A percentile compares a stretch with the other conserved stretches of the same genome.
Evolutionary conservation across 2,113 vertebrate genomes (phyloP).

Genomic region (Indicator maculatus): DNA sequence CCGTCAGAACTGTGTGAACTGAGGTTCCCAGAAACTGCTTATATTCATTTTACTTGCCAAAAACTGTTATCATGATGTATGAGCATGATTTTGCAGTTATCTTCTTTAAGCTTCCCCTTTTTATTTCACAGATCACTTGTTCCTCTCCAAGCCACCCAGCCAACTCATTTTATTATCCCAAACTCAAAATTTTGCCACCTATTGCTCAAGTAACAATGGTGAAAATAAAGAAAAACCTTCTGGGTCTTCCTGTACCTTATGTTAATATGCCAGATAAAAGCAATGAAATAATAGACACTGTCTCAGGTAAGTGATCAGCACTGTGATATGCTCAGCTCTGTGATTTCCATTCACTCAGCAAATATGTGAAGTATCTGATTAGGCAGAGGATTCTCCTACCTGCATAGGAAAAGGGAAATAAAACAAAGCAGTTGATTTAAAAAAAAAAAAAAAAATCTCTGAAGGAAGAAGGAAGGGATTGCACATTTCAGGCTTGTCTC

Average conservation of each 20-base stretch:
- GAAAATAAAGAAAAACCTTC: conserved; percentile 84
- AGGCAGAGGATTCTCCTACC: not conserved
- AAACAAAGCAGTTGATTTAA: not conserved
- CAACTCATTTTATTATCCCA: conserved; percentile 96
- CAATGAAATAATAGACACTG: conserved; percentile 86
- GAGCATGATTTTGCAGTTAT: not conserved
- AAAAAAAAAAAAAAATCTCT: not conserved
- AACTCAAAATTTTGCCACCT: conserved; percentile 91
- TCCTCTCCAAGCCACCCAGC: conserved; percentile 93
- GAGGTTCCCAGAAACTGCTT: not conserved
- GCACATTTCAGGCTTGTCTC: not conserved
- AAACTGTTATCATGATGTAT: not conserved
- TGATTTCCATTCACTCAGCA: not conserved
- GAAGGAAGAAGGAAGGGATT: not conserved
- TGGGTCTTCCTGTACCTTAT: conserved; percentile 78
- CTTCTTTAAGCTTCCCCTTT: not conserved
- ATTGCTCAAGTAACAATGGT: conserved; percentile 88
- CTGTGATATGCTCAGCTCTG: not conserved
- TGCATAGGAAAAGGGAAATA: not conserved
- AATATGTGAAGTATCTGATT: not conserved
- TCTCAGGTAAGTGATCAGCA: conserved; percentile 81
- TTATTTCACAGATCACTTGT: conserved; percentile 86
- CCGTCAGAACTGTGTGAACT: not conserved
- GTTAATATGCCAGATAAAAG: conserved; percentile 79
- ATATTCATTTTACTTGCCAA: not conserved